phyloP scores from a whole-genome alignment of 2,797 vertebrate species.

The Microctenopoma stevenorrisi region DNA sequence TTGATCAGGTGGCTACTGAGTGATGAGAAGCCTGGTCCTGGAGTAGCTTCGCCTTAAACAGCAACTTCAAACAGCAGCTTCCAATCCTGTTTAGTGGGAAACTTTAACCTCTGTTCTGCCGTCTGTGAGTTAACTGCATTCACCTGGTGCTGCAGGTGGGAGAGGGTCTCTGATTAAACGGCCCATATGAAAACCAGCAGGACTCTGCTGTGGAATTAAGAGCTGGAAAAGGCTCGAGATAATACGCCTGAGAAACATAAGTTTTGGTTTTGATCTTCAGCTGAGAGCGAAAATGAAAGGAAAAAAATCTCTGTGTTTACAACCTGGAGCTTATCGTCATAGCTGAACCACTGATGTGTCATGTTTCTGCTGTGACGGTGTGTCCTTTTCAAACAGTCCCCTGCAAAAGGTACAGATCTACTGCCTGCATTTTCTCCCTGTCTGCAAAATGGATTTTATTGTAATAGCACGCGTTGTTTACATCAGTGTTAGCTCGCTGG shows the following conservation, averaged over 20 bases:
- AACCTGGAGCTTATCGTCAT: not conserved
- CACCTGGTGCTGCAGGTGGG: conserved; percentile 63
- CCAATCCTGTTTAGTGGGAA: conserved; percentile 49
- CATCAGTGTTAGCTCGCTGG: not conserved
- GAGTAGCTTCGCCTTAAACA: conserved; percentile 33
- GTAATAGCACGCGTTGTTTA: too few relatives aligned
- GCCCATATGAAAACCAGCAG: conserved; percentile 27
- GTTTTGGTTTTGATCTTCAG: conserved; percentile 1
- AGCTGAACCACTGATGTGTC: not conserved
- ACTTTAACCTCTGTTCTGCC: conserved; percentile 47
- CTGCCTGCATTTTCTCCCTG: not conserved
- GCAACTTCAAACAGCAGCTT: conserved; percentile 51
- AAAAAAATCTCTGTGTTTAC: not conserved
- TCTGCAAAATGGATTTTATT: not conserved
- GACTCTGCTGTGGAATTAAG: not conserved
- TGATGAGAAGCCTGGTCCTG: conserved; percentile 54
- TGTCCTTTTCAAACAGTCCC: too few relatives aligned
- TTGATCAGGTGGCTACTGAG: conserved; percentile 59
- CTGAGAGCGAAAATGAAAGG: not conserved
- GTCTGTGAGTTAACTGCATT: conserved; percentile 34
- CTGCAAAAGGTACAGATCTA: not conserved
- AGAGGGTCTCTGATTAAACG: conserved; percentile 18
- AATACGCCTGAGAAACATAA: conserved; percentile 2
- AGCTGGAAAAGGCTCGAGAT: conserved; percentile 3
- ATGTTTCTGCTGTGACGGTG: not conserved